phyloP scores from a whole-genome alignment of 2,113 vertebrate species.

The Saiga tatarica region DNA sequence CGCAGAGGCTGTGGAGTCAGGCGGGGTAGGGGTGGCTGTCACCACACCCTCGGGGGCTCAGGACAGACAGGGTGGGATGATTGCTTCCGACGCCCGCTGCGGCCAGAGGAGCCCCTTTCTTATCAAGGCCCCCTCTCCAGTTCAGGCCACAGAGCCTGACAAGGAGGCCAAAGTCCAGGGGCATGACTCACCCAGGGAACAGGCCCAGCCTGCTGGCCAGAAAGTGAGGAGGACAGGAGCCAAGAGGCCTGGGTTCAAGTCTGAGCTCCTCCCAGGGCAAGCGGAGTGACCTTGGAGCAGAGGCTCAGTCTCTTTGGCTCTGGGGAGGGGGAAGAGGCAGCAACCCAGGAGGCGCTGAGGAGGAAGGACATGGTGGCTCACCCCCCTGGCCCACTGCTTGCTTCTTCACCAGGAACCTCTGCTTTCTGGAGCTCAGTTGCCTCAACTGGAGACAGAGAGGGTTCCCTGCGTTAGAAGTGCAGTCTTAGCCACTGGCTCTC shows the following conservation, averaged over 20 bases:
- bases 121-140: conserved; percentile 40
- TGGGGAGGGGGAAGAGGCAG: neutral
- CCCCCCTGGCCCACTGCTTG: neutral
- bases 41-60: neutral
- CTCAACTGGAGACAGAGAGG: neutral
- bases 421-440: neutral
- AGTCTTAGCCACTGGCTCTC: neutral
- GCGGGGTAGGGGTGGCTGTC: neutral
- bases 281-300: conserved; percentile 53
- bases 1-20: neutral
- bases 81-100: neutral
- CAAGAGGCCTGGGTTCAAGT: conserved; percentile 73
- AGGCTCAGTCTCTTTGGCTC: conserved; percentile 21
- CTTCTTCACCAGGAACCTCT: neutral
- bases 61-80: neutral
- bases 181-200: conserved; percentile 72
- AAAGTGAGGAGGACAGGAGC: conserved; percentile 50
- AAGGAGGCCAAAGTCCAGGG: conserved; percentile 71
- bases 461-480: neutral
- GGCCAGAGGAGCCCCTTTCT: conserved; percentile 17
- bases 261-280: conserved; percentile 59
- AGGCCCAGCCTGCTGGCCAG: conserved; percentile 66
- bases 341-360: neutral
- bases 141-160: conserved; percentile 62
- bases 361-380: neutral